These are phyloP conservation scores for Drosophila peninsularis DNA, from an alignment of 2,888 invertebrate species.

Conservation along the genomic window DNA sequence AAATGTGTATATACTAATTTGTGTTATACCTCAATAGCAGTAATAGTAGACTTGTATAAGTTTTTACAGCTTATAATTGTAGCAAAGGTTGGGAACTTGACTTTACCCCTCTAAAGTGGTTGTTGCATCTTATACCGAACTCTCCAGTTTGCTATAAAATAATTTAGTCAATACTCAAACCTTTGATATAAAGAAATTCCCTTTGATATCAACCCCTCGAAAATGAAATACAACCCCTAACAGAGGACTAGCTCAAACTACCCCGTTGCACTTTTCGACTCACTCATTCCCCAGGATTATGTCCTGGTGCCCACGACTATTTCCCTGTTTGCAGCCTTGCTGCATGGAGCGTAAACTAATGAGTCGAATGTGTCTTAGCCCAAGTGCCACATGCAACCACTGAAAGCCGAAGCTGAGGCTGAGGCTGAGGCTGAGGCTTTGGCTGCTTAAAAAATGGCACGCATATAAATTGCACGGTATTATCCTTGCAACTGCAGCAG, in stretches of 20 bases:
- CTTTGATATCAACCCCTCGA: background rate
- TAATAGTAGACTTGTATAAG: background rate
- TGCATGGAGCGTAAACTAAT: conserved; percentile 16
- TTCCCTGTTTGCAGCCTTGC: background rate
- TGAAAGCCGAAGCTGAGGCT: conserved; percentile 12
- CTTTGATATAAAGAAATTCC: background rate
- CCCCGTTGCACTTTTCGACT: background rate
- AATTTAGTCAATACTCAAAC: background rate
- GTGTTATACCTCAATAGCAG: background rate
- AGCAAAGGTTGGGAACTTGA: background rate
- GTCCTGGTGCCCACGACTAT: too few relatives aligned
- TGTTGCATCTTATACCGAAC: background rate
- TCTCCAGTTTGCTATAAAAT: conserved; percentile 8
- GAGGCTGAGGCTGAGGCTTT: conserved; percentile 8
- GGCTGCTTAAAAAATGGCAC: conserved; percentile 43
- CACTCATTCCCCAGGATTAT: conserved; percentile 3
- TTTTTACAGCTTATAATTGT: background rate
- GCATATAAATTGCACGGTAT: conserved; percentile 74
- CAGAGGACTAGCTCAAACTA: conserved; percentile 1
- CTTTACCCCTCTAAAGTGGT: background rate
- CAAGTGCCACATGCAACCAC: conserved; percentile 12
- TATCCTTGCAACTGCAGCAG: conserved; percentile 48
- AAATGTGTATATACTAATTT: background rate
- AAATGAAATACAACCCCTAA: conserved; percentile 15
- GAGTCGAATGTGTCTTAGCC: conserved; percentile 28